phyloP scores from a whole-genome alignment of 2,888 invertebrate species.

The Drosophila nigricruria region DNA sequence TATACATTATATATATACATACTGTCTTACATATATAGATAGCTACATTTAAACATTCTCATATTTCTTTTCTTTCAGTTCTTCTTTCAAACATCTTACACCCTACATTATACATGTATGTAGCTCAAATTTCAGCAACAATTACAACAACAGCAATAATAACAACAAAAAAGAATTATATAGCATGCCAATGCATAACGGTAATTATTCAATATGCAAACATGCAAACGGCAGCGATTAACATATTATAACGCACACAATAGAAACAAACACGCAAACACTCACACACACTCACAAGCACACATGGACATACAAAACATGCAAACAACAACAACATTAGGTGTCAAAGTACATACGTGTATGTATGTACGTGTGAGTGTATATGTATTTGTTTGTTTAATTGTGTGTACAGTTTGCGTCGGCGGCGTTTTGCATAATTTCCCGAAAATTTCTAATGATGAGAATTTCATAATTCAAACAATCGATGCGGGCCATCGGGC shows the following conservation, averaged over 20 bases:
- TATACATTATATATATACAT: too few relatives aligned
- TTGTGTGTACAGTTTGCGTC: slow-evolving; percentile 32
- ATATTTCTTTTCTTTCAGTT: not conserved
- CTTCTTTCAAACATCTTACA: not conserved
- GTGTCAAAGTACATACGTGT: slow-evolving; percentile 57
- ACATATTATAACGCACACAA: slow-evolving; percentile 76
- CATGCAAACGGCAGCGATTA: slow-evolving; percentile 80
- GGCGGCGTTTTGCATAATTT: slow-evolving; percentile 72
- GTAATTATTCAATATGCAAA: slow-evolving; percentile 79
- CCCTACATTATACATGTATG: slow-evolving; percentile 11
- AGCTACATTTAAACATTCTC: too few relatives aligned
- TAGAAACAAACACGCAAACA: slow-evolving; percentile 48
- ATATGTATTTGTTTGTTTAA: slow-evolving; percentile 22
- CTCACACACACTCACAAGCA: slow-evolving; percentile 19
- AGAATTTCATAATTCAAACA: slow-evolving; percentile 71
- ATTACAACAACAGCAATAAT: slow-evolving; percentile 14
- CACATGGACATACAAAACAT: slow-evolving; percentile 18
- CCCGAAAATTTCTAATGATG: slow-evolving; percentile 67
- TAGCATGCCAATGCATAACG: slow-evolving; percentile 56
- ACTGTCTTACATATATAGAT: too few relatives aligned
- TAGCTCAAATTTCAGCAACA: slow-evolving; percentile 25
- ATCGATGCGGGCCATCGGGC: slow-evolving; percentile 37
- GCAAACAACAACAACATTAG: slow-evolving; percentile 47
- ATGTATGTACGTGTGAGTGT: slow-evolving; percentile 8
- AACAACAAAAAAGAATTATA: slow-evolving; percentile 20